These are phyloP conservation scores for Drosophila mercatorum DNA, from an alignment of 2,888 invertebrate genomes.

Conservation along the genomic window DNA sequence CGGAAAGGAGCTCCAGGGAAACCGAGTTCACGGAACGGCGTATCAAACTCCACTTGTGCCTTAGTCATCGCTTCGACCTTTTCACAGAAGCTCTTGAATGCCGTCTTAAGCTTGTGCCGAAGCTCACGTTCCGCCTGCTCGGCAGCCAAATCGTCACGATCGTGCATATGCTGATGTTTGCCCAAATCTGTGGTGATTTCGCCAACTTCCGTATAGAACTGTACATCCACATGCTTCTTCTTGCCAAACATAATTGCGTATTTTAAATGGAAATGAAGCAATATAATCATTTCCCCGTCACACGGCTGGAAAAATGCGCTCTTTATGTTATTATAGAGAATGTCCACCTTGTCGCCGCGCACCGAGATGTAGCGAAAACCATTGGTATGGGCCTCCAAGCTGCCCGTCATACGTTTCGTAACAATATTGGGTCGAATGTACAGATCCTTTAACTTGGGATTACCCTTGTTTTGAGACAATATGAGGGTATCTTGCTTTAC, in stretches of 20 bases:
- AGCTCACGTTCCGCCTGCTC: slow-evolving; percentile 99
- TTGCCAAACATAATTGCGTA: slow-evolving; percentile 99
- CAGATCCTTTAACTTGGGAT: slow-evolving; percentile 98
- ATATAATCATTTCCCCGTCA: slow-evolving; percentile 99
- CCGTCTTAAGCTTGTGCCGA: slow-evolving; percentile 97
- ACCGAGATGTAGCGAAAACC: slow-evolving; percentile 99
- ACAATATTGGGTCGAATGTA: slow-evolving; percentile 99
- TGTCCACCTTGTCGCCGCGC: slow-evolving; percentile 99
- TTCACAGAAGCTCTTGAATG: slow-evolving; percentile 99
- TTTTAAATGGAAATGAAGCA: slow-evolving; percentile 99
- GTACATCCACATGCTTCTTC: slow-evolving; percentile 99
- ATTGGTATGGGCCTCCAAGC: slow-evolving; percentile 97
- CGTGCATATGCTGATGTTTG: slow-evolving; percentile 99
- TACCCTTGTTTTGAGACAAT: slow-evolving; percentile 97
- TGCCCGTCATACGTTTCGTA: slow-evolving; percentile 96
- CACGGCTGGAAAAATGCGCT: slow-evolving; percentile 99
- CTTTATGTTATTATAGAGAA: slow-evolving; percentile 99
- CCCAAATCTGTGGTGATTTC: slow-evolving; percentile 99
- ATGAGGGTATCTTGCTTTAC: slow-evolving; percentile 99
- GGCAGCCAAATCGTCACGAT: slow-evolving; percentile 98
- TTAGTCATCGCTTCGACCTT: slow-evolving; percentile 98
- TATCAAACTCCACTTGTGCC: slow-evolving; percentile 98
- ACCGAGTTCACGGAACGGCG: slow-evolving; percentile 98
- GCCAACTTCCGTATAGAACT: slow-evolving; percentile 99
- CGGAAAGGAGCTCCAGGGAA: slow-evolving; percentile 99